Base-by-base conservation (phyloP, 2,113 vertebrate genomes). In the Tympanuchus pallidicinctus region DNA sequence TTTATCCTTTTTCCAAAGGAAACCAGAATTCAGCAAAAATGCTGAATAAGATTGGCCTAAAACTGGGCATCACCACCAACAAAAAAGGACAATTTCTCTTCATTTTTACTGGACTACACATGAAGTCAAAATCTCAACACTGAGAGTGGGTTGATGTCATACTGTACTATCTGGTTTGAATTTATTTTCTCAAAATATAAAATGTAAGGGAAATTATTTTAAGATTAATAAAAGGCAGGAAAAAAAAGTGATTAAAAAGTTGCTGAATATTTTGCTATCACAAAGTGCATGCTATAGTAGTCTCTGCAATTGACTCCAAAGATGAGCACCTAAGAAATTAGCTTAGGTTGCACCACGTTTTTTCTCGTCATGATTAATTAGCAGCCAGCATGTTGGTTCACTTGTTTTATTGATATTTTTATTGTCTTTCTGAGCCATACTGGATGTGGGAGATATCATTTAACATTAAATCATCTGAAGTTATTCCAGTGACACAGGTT, bases 1-100 rank as follows among this genome's bases (percentile, higher is more conserved):
- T 99, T 99, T 98, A 99, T 98, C 96, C 99, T 98, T 97, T 99
- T 99, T 87, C 98, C 98, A 60, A 99, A 98, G 95, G 98, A 99
- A 97, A 99, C 10, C 64, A 73, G 36, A 8, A 56, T 36, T 64
- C 48, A 45, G 56, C 30, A 69, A 81, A 50, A 57, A 40, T 64
- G 7, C 22, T 30, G 8, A 7, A 3, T 52, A 82, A 34, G 3
- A 12, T 50, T 38, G 32, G 19, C 56, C 70, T 69, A 81, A 92
- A 67, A 67, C 32, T 12, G 77, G 80, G 10, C 24, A 36, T 30
- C 27, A 45, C 3, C 24, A 67, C 10, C 17, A 20, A 1, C 24
- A 90, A 82, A 45, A 12, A 12, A 6, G 5, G 6, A 54, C 6
- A 24, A n/a, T 25, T 88, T 59, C 0, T 57, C 8, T 74, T 88